Evolutionary conservation across 2,797 vertebrate species (phyloP).

Genomic region (Enteromius treurensis): DNA sequence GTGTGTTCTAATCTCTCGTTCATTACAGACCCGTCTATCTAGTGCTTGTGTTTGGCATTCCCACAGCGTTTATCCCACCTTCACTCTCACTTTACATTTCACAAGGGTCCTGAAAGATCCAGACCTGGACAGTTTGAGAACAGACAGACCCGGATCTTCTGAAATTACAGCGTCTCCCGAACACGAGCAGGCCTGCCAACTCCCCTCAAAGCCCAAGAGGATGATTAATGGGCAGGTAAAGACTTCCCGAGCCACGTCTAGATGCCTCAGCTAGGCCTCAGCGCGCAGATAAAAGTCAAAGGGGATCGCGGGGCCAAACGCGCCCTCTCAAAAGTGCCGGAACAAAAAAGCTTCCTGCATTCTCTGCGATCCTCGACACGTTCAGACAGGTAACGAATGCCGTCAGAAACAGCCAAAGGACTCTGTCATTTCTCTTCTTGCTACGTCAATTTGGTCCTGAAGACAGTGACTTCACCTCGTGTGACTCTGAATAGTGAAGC

Average conservation of each 20-base stretch:
- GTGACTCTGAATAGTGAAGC: conserved; percentile 23
- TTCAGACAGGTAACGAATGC: conserved; percentile 50
- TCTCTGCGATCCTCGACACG: conserved; percentile 56
- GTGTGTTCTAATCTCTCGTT: neutral
- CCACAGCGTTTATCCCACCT: conserved; percentile 1
- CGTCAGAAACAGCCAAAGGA: neutral
- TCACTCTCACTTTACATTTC: conserved; percentile 28
- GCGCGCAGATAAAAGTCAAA: conserved; percentile 26
- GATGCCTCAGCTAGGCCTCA: conserved; percentile 22
- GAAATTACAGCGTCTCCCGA: conserved; percentile 7
- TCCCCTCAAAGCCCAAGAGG: conserved; percentile 30
- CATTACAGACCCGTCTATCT: neutral
- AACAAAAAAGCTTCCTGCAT: conserved; percentile 54
- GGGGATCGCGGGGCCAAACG: conserved; percentile 26
- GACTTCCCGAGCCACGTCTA: conserved; percentile 4
- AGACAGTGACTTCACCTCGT: conserved; percentile 49
- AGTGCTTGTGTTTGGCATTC: conserved; percentile 7
- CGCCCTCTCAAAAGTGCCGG: conserved; percentile 12
- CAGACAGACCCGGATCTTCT: neutral
- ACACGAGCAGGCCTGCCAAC: conserved; percentile 15
- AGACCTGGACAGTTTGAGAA: conserved; percentile 11
- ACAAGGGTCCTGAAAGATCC: neutral
- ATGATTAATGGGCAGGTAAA: conserved; percentile 45
- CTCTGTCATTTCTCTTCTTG: conserved; percentile 42
- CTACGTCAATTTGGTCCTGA: conserved; percentile 45